Evolutionary conservation across 2,888 invertebrate genomes (phyloP).

Genomic region (Plagiodera versicolora): DNA sequence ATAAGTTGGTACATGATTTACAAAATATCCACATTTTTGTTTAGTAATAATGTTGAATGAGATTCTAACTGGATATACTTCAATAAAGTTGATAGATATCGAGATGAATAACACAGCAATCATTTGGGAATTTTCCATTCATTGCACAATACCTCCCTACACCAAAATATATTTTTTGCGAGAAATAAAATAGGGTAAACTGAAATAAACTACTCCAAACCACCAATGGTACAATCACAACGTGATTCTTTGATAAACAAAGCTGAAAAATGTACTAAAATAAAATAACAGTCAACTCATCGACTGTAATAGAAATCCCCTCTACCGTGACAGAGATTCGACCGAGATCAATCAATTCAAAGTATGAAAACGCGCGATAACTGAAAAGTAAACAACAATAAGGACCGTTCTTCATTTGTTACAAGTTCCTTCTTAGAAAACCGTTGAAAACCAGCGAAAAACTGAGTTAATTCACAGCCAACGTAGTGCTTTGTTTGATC

Average conservation of each 20-base stretch:
- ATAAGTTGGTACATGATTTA: too few species aligned
- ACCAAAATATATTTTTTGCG: too few species aligned
- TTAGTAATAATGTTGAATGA: too few species aligned
- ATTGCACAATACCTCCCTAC: background rate
- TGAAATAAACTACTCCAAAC: background rate
- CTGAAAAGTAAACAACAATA: constrained; percentile 40
- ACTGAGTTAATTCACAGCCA: constrained; percentile 30
- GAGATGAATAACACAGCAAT: too few species aligned
- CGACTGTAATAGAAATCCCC: constrained; percentile 34
- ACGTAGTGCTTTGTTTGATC: constrained; percentile 52
- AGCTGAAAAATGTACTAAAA: constrained; percentile 21
- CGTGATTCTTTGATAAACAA: constrained; percentile 7
- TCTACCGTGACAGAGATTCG: constrained; percentile 33
- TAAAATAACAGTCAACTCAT: constrained; percentile 23
- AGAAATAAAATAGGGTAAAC: background rate
- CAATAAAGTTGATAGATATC: too few species aligned
- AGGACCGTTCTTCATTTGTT: constrained; percentile 28
- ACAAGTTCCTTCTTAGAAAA: constrained; percentile 22
- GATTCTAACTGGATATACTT: too few species aligned
- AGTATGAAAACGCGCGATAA: constrained; percentile 45
- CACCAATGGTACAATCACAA: constrained; percentile 1
- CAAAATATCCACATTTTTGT: too few species aligned
- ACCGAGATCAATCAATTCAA: constrained; percentile 45
- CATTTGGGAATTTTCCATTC: background rate
- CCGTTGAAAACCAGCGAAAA: constrained; percentile 26